Percentiles rank a stretch among this genome's conserved stretches.
Conservation (phyloP, 2,113 vertebrate genomes). For the Phasianus colchicus region DNA sequence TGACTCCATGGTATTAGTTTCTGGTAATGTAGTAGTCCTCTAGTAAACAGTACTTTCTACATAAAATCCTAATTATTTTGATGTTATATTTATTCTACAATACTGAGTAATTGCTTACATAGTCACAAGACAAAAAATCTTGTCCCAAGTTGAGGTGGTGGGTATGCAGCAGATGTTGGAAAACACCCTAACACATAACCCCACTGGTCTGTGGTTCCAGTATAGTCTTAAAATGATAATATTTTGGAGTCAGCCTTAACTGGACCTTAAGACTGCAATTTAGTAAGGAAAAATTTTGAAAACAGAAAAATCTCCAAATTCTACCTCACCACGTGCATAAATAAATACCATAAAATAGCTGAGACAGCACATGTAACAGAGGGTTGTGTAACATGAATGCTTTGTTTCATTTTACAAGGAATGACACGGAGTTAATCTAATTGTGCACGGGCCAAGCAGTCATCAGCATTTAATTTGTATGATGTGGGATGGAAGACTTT, state of each 20-base stretch:
- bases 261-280: background rate
- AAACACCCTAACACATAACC: fast-evolving
- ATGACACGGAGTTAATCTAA: background rate
- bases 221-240: background rate
- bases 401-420: background rate
- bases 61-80: background rate
- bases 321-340: background rate
- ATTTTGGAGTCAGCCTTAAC: background rate
- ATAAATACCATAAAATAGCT: background rate
- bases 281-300: background rate
- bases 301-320: background rate
- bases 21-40: background rate
- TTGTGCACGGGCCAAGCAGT: background rate
- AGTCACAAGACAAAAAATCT: background rate
- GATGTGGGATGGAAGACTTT: background rate
- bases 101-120: background rate
- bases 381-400: fast-evolving
- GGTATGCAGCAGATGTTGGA: background rate
- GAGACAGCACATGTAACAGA: background rate
- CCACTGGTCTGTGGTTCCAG: background rate
- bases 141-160: background rate
- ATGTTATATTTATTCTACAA: background rate
- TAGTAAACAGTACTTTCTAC: background rate
- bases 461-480: background rate
- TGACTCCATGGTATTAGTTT: background rate